Base-by-base conservation (phyloP, 1,140 invertebrate species). In the Papilio aristodemus region DNA sequence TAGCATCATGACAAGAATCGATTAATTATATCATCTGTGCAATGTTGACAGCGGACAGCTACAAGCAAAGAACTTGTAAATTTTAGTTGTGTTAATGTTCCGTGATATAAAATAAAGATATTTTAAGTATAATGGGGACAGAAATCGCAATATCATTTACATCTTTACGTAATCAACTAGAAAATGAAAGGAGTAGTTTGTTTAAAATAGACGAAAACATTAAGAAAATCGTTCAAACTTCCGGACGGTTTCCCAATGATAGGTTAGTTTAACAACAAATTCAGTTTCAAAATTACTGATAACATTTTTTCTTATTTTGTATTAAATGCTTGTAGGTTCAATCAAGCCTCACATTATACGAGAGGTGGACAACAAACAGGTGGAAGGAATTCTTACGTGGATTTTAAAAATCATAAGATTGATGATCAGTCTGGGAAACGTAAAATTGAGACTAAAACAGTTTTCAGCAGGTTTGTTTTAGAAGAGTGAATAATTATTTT, bases 151-250 rank as follows among this genome's bases (percentile, higher is more conserved):
- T 91, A 81, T 91, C 89, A 5, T 89, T 91, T 89, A 91, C 72
- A 80, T 71, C 84, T 73, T 83, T 91, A 83, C 85, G 86, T 68
- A 78, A 85, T 69, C 87, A 92, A 80, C 71, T 92, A 79, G 90
- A 92, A 77, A 90, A 75, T 81, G 90, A 91, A 63, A 90, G 83
- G 63, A 87, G 79, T 72, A 90, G 83, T 79, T 84, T 92, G 50
- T 91, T 76, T 78, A 91, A 92, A 89, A 89, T 92, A 80, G 89
- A 92, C 58, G 90, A 91, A 83, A 88, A 90, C 66, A 92, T 91
- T n/a, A 91, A 92, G 79, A 90, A 87, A 81, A 90, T 92, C 39
- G 87, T 90, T 9, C 89, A 91, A 89, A 87, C 87, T 11, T 80
- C 85, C 32, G 89, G 89, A 81, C 78, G 91, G 72, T 92, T 88